Percentiles rank a stretch among this genome's conserved stretches.
Conservation (phyloP, 2,888 invertebrate genomes). For the Drymonia ruficornis region DNA sequence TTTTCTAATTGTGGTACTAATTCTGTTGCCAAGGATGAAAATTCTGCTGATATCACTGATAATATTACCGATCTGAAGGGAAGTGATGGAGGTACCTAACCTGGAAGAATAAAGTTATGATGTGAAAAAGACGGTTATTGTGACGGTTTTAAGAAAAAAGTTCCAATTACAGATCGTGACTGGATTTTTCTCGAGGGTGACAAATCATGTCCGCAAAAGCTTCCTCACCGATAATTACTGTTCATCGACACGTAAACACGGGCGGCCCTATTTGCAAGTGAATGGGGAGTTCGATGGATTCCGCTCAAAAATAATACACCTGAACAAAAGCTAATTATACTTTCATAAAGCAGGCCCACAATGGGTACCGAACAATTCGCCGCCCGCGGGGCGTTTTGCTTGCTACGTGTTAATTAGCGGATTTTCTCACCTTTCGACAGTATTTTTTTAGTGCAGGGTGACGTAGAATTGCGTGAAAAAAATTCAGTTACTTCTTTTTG, state of each 20-base stretch:
- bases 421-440: constrained; percentile 80
- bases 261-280: constrained; percentile 68
- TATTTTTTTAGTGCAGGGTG: constrained; percentile 55
- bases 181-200: constrained; percentile 55
- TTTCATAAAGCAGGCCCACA: constrained; percentile 63
- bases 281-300: constrained; percentile 57
- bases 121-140: constrained; percentile 1
- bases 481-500: constrained; percentile 40
- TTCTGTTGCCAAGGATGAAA: not conserved
- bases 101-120: not conserved
- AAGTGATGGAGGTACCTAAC: not conserved
- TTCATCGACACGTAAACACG: constrained; percentile 70
- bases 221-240: constrained; percentile 66
- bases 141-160: constrained; percentile 21
- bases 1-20: no score
- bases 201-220: constrained; percentile 51
- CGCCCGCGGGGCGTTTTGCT: constrained; percentile 56
- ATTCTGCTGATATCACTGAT: not conserved
- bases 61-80: not conserved
- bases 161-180: constrained; percentile 72
- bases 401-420: constrained; percentile 73
- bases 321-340: constrained; percentile 80
- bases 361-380: constrained; percentile 60
- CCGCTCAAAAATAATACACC: constrained; percentile 65
- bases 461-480: constrained; percentile 30